These are phyloP conservation scores for Dicrurus megarhynchus DNA, from an alignment of 2,113 vertebrate genomes.

Conservation along the genomic window DNA sequence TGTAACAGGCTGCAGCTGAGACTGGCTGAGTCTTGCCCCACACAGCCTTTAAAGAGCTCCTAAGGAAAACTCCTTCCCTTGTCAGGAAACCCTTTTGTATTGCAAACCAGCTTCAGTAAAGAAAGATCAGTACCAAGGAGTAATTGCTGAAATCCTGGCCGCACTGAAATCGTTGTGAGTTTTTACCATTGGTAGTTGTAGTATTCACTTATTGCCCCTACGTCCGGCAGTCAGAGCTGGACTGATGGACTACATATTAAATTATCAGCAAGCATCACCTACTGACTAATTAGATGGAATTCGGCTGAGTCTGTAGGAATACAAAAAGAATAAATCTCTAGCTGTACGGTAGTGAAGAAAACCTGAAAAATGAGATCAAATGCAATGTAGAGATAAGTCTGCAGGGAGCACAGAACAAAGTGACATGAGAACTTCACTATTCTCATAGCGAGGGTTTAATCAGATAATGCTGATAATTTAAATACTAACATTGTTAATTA, in stretches of 20 bases:
- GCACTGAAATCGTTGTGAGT: rapidly evolving
- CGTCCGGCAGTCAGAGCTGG: neutral
- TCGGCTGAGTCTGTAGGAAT: neutral
- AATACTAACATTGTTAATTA: conserved; percentile 66
- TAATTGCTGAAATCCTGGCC: neutral
- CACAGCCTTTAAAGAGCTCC: neutral
- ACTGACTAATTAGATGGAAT: neutral
- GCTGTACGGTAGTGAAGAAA: neutral
- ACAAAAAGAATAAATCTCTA: neutral
- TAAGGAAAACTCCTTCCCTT: neutral
- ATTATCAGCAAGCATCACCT: neutral
- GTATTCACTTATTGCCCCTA: neutral
- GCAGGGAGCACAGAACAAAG: conserved; percentile 36
- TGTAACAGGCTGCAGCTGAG: neutral
- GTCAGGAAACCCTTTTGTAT: neutral
- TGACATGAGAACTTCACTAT: conserved; percentile 58
- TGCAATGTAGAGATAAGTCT: neutral
- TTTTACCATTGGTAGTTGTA: neutral
- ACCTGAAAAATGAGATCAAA: conserved; percentile 46
- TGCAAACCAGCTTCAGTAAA: neutral
- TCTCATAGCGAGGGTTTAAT: conserved; percentile 57
- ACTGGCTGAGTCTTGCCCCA: neutral
- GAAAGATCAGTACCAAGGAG: neutral
- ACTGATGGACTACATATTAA: neutral
- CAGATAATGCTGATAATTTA: conserved; percentile 51